Conservation (phyloP, 2,888 invertebrate genomes). For the Priocnemis perturbator region DNA sequence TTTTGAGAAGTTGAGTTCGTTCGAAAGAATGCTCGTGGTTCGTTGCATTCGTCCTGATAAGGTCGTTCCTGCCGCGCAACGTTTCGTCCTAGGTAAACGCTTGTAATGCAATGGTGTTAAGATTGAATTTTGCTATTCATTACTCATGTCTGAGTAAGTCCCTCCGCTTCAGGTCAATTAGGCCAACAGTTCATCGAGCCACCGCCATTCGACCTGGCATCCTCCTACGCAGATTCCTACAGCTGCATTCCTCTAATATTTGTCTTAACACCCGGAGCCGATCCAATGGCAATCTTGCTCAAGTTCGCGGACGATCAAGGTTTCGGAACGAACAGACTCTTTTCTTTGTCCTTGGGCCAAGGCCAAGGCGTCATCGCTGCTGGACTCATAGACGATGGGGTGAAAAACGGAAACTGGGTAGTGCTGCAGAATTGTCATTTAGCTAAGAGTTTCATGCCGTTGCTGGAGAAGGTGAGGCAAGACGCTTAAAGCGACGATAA, state of each 20-base stretch:
- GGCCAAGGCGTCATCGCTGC: slow-evolving; percentile 95
- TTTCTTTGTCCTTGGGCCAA: slow-evolving; percentile 92
- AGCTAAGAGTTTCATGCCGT: slow-evolving; percentile 95
- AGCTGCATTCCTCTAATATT: slow-evolving; percentile 92
- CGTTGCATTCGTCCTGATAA: slow-evolving; percentile 92
- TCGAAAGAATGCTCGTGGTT: slow-evolving; percentile 88
- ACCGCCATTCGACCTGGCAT: slow-evolving; percentile 90
- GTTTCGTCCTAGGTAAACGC: slow-evolving; percentile 80
- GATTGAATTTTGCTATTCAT: too few relatives aligned
- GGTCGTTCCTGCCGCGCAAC: slow-evolving; percentile 86
- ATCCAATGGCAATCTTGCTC: slow-evolving; percentile 92
- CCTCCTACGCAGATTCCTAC: slow-evolving; percentile 90
- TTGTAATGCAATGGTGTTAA: too few relatives aligned
- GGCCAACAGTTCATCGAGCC: slow-evolving; percentile 91
- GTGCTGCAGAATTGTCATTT: slow-evolving; percentile 96
- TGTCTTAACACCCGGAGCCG: slow-evolving; percentile 93
- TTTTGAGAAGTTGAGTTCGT: slow-evolving; percentile 82
- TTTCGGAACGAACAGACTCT: slow-evolving; percentile 85
- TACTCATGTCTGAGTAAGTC: too few relatives aligned
- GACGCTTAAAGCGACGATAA: too few relatives aligned
- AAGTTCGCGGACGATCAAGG: slow-evolving; percentile 96
- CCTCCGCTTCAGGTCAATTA: slow-evolving; percentile 78
- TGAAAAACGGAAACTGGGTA: slow-evolving; percentile 93
- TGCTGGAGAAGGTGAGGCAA: slow-evolving; percentile 85
- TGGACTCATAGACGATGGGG: slow-evolving; percentile 89